Evolutionary conservation across 2,888 invertebrate species (phyloP).

Genomic region (Dexiosoma caninum): DNA sequence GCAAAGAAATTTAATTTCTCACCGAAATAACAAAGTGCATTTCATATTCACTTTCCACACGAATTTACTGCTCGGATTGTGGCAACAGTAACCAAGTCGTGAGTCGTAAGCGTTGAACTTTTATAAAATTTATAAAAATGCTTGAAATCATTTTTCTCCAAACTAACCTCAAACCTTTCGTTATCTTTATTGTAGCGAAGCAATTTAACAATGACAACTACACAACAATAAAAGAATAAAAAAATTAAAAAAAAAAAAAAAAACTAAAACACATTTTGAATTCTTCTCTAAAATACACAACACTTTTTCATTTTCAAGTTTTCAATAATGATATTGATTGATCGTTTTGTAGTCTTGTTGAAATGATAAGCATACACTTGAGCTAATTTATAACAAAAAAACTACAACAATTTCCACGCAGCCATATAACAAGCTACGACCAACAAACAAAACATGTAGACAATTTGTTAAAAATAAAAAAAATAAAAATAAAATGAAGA

Average conservation of each 20-base stretch:
- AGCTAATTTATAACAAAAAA: constrained; percentile 60
- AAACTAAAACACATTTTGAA: background rate
- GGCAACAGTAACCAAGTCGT: too few relatives aligned
- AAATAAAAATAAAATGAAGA: too few relatives aligned
- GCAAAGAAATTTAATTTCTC: too few relatives aligned
- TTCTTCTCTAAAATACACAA: constrained; percentile 5
- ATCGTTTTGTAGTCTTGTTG: constrained; percentile 63
- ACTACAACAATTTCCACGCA: constrained; percentile 31
- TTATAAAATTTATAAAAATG: background rate
- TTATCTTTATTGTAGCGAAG: background rate
- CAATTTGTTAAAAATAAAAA: constrained; percentile 54
- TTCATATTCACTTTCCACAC: background rate
- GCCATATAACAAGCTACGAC: constrained; percentile 20
- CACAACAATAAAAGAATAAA: too few relatives aligned
- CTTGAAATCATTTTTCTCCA: background rate
- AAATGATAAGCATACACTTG: constrained; percentile 64
- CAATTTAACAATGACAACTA: constrained; percentile 14
- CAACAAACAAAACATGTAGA: constrained; percentile 53
- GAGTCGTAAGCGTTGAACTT: background rate
- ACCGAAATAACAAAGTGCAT: too few relatives aligned
- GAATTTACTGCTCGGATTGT: background rate
- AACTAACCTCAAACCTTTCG: background rate
- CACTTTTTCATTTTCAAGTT: constrained; percentile 9
- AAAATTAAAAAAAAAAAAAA: background rate
- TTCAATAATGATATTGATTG: constrained; percentile 61